phyloP scores from a whole-genome alignment of 2,797 vertebrate genomes.

The Anomalospiza imberbis region DNA sequence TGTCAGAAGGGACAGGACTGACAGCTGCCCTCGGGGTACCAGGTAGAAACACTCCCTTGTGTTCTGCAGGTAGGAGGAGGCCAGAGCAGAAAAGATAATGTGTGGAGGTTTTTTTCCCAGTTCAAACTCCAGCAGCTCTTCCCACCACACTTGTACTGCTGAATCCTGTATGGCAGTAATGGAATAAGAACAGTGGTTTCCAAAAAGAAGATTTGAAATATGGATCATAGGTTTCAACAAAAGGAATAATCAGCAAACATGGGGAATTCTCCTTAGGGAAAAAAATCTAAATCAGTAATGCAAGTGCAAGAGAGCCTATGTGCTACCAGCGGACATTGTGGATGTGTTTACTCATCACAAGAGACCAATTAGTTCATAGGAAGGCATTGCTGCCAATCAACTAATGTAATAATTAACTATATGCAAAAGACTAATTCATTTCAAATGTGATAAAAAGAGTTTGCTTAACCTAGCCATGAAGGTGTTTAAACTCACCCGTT shows the following conservation, averaged over 20 bases:
- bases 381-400: background rate
- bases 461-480: conserved; percentile 23
- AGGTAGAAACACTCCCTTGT: background rate
- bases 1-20: background rate
- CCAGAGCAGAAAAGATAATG: background rate
- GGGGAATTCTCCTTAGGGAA: background rate
- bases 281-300: background rate
- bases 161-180: background rate
- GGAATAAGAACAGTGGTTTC: background rate
- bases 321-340: background rate
- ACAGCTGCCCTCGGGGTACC: background rate
- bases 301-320: background rate
- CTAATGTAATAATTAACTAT: background rate
- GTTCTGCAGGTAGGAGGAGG: background rate
- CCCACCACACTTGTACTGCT: background rate
- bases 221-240: background rate
- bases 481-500: background rate
- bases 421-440: background rate
- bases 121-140: background rate
- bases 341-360: background rate
- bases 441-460: background rate
- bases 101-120: background rate
- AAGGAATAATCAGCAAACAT: background rate
- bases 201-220: background rate
- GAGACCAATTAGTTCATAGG: background rate